phyloP scores from a whole-genome alignment of 1,140 invertebrate species.

The Apis mellifera region DNA sequence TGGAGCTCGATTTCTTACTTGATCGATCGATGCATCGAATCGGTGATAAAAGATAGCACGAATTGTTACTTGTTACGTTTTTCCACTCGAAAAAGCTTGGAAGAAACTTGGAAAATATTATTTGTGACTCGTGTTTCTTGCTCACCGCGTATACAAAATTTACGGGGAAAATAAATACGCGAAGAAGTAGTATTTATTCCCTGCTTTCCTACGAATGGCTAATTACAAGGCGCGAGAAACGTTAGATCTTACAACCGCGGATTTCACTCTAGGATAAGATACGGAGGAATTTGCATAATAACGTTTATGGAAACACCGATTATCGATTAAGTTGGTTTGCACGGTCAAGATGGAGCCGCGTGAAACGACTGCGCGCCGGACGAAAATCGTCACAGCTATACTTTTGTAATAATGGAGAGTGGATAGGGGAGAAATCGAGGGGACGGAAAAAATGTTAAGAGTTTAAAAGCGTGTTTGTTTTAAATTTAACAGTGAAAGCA shows the following conservation, averaged over 20 bases:
- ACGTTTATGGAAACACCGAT: neutral
- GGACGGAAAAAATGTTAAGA: neutral
- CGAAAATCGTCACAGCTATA: slow-evolving; percentile 10
- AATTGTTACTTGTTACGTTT: neutral
- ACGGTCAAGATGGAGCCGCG: neutral
- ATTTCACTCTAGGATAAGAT: slow-evolving; percentile 17
- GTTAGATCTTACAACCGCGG: neutral
- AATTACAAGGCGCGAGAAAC: neutral
- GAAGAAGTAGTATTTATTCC: neutral
- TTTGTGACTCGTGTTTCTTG: neutral
- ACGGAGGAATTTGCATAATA: slow-evolving; percentile 4
- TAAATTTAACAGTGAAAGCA: neutral
- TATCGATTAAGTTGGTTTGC: neutral
- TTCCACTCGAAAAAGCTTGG: neutral
- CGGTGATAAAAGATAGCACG: too few species aligned
- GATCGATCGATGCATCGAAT: neutral
- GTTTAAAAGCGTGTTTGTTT: neutral
- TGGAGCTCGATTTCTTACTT: neutral
- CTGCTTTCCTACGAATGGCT: neutral
- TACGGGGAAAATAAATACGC: neutral
- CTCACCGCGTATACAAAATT: neutral
- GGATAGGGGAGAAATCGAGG: neutral
- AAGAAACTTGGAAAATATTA: too few species aligned
- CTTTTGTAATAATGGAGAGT: neutral
- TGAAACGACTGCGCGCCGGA: neutral